A percentile compares a stretch with the other conserved stretches of the same genome.
Evolutionary conservation across 2,113 vertebrate genomes (phyloP).

Genomic region (Manacus vitellinus): DNA sequence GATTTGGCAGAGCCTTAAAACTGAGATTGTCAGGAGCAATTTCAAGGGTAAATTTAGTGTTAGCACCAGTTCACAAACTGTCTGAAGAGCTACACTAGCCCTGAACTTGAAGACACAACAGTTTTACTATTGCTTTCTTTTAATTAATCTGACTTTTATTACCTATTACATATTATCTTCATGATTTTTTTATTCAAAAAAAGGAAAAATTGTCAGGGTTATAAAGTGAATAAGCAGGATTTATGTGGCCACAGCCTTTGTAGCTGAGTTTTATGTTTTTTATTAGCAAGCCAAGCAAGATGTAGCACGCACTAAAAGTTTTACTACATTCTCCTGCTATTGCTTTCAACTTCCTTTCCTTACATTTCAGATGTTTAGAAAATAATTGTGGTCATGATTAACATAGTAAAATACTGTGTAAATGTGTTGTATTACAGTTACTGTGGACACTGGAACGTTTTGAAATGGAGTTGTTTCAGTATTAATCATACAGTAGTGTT

Average conservation of each 20-base stretch:
- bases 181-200: constrained; percentile 37
- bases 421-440: not conserved
- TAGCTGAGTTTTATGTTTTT: constrained; percentile 51
- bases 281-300: constrained; percentile 68
- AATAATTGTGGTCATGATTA: constrained; percentile 30
- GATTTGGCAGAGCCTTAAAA: constrained; percentile 15
- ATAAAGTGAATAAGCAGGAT: constrained; percentile 50
- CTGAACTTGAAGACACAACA: not conserved
- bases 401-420: not conserved
- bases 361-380: constrained; percentile 21
- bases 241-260: constrained; percentile 53
- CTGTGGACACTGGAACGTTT: not conserved
- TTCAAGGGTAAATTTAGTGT: constrained; percentile 31
- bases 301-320: constrained; percentile 53
- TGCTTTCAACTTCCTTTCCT: constrained; percentile 31
- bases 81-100: not conserved
- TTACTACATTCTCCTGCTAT: constrained; percentile 20
- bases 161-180: constrained; percentile 37
- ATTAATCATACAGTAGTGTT: not conserved
- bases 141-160: constrained; percentile 60
- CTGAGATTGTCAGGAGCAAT: not conserved
- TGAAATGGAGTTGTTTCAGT: not conserved
- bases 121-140: constrained; percentile 14
- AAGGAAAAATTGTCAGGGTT: not conserved
- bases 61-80: not conserved